phyloP scores from a whole-genome alignment of 2,888 invertebrate genomes.

The Agrochola lychnidis region DNA sequence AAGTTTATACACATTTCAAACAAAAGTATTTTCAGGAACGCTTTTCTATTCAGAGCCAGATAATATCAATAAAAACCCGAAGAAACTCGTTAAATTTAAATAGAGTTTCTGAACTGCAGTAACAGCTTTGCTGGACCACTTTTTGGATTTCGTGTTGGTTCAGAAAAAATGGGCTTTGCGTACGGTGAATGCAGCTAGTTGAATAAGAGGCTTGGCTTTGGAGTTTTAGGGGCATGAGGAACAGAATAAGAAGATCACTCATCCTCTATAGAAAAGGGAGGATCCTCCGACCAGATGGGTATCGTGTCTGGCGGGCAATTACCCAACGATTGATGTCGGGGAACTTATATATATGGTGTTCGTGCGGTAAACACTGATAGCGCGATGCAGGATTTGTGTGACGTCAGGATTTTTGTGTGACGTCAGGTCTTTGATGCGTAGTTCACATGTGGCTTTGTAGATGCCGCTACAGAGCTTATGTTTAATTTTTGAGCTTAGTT shows the following conservation, averaged over 20 bases:
- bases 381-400: no score
- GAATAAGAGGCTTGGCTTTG: background rate
- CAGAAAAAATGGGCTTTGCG: background rate
- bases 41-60: slow-evolving; percentile 61
- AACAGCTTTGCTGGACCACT: slow-evolving; percentile 54
- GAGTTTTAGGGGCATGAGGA: no score
- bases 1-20: slow-evolving; percentile 58
- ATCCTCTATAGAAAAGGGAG: no score
- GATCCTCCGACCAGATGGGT: no score
- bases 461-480: background rate
- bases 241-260: no score
- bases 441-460: no score
- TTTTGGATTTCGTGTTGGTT: slow-evolving; percentile 19
- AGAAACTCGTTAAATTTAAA: slow-evolving; percentile 71
- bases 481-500: background rate
- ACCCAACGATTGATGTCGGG: no score
- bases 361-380: no score
- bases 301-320: no score
- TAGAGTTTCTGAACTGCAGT: slow-evolving; percentile 68
- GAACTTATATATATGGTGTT: no score
- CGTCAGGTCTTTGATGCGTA: no score
- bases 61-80: slow-evolving; percentile 74
- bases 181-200: slow-evolving; percentile 4
- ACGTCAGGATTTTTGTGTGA: no score
- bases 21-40: slow-evolving; percentile 54